Conservation (phyloP, 2,797 vertebrate genomes). For the Dallia pectoralis region DNA sequence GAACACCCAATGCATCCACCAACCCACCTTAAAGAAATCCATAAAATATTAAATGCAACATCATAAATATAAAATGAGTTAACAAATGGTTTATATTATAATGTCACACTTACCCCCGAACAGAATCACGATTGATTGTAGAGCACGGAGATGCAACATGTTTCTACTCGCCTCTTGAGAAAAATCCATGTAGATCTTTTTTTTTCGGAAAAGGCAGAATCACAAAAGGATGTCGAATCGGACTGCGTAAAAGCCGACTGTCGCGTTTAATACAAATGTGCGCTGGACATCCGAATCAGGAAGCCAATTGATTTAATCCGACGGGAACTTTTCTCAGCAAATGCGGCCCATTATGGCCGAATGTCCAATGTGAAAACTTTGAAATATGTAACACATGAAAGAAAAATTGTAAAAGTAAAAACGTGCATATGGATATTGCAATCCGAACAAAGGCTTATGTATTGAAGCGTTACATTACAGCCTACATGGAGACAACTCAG, state of each 20-base stretch:
- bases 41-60: not conserved
- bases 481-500: not conserved
- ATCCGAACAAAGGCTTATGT: not conserved
- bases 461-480: not conserved
- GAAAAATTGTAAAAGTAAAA: not conserved
- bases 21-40: not conserved
- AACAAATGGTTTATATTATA: not conserved
- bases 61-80: not conserved
- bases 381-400: not conserved
- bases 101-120: constrained; percentile 68
- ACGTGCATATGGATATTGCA: not conserved
- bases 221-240: not conserved
- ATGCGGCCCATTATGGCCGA: not conserved
- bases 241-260: constrained; percentile 1
- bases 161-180: constrained; percentile 56
- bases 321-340: not conserved
- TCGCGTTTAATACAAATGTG: constrained; percentile 15
- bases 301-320: not conserved
- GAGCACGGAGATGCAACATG: constrained; percentile 74
- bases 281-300: constrained; percentile 20
- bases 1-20: not conserved
- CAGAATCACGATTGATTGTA: constrained; percentile 64
- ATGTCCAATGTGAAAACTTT: not conserved
- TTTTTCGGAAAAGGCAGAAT: constrained; percentile 25
- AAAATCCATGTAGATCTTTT: constrained; percentile 37